Base-by-base conservation (phyloP, 2,888 invertebrate genomes). In the Elegia similella region DNA sequence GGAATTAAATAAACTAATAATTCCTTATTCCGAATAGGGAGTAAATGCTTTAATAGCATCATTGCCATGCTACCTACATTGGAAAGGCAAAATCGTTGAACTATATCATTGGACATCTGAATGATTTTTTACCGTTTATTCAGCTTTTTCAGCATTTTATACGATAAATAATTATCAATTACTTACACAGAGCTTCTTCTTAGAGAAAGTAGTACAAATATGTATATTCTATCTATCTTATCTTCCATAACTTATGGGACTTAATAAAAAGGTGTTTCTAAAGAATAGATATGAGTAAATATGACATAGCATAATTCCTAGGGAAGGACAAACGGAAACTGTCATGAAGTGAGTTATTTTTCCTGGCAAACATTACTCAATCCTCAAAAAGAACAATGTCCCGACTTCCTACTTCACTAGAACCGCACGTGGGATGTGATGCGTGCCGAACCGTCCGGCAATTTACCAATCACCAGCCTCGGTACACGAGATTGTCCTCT, bases 391-490 rank as follows among this genome's bases (percentile, higher is more conserved):
- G 34, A 64, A 62, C 61, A 60, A 57, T 56, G 58, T 57, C 42
- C 38, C 59, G 44, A 55, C 60, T 59, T 62, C 62, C 61, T 57
- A 54, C 57, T 44, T 16, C 32, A 38, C 38, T 38, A 38, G 38
- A 54, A 34, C 10, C 58, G 62, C 76, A 77, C 78, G 83, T 82
- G 82, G 86, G 82, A 78, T 67, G 77, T 71, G 72, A 68, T 69
- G 72, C 70, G 71, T 74, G 65, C 78, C 74, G 70, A 78, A 78
- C 78, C 87, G 75, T 88, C 89, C 89, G 86, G 87, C 69, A 84
- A 88, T 88, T 86, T 86, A 85, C 70, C 86, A 88, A 88, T 88
- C 80, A 81, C 69, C 60, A 65, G 71, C 65, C 70, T 67, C 62
- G 60, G 58, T 69, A 72, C 69, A 69, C 65, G 74, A 72, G 50